Base-by-base conservation (phyloP, 2,888 invertebrate species). In the Eurois occulta region DNA sequence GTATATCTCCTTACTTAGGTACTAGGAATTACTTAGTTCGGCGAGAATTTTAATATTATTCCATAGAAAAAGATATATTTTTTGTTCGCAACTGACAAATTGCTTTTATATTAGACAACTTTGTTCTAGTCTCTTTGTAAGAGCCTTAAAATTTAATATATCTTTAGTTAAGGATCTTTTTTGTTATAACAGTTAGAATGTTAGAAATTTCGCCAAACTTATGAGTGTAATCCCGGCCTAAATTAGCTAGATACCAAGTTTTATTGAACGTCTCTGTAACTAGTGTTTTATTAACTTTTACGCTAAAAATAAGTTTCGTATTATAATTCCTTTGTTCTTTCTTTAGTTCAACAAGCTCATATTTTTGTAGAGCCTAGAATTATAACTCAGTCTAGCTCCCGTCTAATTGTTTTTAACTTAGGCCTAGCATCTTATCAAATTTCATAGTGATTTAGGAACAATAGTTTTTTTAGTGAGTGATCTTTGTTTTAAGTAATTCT, bases 31-130 rank as follows among this genome's bases (percentile, higher is more conserved):
- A n/a, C n/a, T n/a, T 89, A 91, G 86, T 88, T 88, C n/a, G 72
- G 75, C 70, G 73, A 80, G 85, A 86, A 89, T 90, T 90, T 91
- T 85, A 87, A 89, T 88, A 90, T 88, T 88, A 89, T 90, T 90
- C 90, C 85, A 78, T 84, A 81, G 79, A 86, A 90, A 88, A 87
- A 81, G 35, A 77, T 73, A 77, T 52, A 58, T 75, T 83, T 83
- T 77, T 81, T 74, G 38, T 58, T 73, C 69, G 79, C 55, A 68
- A 75, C 72, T 81, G 82, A 82, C 69, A 86, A 87, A 90, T 90
- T 87, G 78, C 83, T 89, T 86, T 90, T 83, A 81, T 86, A 86
- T 87, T 80, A 79, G 48, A 86, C 70, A 81, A 80, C 74, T 81
- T 79, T 77, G 71, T 81, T 72, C 74, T 74, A 72, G 76, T 81